Conservation (phyloP, 1,140 invertebrate species). For the Leptinotarsa defecta region DNA sequence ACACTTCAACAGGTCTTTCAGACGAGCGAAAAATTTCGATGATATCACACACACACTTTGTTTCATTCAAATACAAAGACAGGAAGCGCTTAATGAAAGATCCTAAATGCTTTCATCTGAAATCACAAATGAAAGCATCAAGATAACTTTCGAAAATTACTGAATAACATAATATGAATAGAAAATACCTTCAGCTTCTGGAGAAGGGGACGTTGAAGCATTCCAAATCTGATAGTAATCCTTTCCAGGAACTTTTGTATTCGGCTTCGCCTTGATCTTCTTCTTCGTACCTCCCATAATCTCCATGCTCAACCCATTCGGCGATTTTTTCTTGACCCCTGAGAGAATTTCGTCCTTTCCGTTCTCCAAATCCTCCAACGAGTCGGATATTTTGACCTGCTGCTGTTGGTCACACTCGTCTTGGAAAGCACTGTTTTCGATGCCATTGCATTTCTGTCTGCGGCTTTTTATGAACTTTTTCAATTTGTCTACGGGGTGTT, state of each 20-base stretch:
- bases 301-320: constrained; percentile 26
- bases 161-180: too few species aligned
- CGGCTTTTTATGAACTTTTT: constrained; percentile 50
- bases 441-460: constrained; percentile 48
- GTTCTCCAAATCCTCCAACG: constrained; percentile 48
- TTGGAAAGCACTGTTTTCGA: constrained; percentile 52
- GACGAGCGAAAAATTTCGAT: too few species aligned
- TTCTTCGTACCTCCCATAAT: constrained; percentile 52
- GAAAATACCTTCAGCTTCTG: constrained; percentile 56
- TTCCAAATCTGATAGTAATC: constrained; percentile 68
- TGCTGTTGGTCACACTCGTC: constrained; percentile 42
- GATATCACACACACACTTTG: too few species aligned
- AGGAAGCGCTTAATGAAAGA: too few species aligned
- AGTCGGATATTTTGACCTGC: constrained; percentile 45
- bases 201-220: constrained; percentile 60
- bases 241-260: constrained; percentile 59
- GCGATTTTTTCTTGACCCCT: constrained; percentile 51
- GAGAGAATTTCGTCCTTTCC: constrained; percentile 39
- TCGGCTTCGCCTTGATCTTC: constrained; percentile 49
- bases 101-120: too few species aligned
- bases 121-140: too few species aligned
- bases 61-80: too few species aligned
- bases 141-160: too few species aligned
- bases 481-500: constrained; percentile 51
- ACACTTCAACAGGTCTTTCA: too few species aligned